Evolutionary conservation across 2,888 invertebrate species (phyloP), one percentile per base, ranked within the genome.

Genomic region (Apamea crenata): DNA sequence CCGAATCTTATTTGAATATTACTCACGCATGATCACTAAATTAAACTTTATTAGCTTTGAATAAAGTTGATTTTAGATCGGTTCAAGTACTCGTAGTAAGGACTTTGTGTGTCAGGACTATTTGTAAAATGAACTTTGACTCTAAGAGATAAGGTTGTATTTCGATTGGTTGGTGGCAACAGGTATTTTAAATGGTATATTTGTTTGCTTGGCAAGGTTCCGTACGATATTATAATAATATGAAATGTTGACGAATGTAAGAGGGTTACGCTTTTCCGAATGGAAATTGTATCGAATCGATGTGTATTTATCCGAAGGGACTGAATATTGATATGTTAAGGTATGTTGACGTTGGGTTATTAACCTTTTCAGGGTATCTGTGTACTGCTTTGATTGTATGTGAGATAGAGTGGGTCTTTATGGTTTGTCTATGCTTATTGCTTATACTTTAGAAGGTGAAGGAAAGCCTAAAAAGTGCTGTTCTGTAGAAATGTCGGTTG

Each of bases 1-100:
- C 78, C 80, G 81, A 88, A 81, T 81, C 68, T 59, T 80, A 83
- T 89, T 80, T 79, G 76, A 84, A 79, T 83, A 82, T 84, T 82
- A 79, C 61, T 63, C 65, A 77, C 69, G 71, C 47, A 69, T 78
- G 75, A 81, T 79, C 73, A 78, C 80, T 71, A 84, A 84, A 88
- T 78, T 56, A 77, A 74, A 82, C 87, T 75, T 76, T 87, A 87
- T 68, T n/a, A 10, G 8, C 56, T 76, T 77, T 32, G n/a, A 25
- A 77, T 80, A 89, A 78, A 78, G 88, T 83, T 77, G 77, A 67
- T 83, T 79, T 87, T 83, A 69, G 40, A 77, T 74, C 53, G 76
- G 7, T 66, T 63, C 40, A 66, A 70, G 69, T 65, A 68, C 40
- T 53, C 44, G 73, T 56, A 71, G 65, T 72, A 80, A 75, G 29